phyloP scores from a whole-genome alignment of 2,797 vertebrate species.

The Sylvilagus floridanus region DNA sequence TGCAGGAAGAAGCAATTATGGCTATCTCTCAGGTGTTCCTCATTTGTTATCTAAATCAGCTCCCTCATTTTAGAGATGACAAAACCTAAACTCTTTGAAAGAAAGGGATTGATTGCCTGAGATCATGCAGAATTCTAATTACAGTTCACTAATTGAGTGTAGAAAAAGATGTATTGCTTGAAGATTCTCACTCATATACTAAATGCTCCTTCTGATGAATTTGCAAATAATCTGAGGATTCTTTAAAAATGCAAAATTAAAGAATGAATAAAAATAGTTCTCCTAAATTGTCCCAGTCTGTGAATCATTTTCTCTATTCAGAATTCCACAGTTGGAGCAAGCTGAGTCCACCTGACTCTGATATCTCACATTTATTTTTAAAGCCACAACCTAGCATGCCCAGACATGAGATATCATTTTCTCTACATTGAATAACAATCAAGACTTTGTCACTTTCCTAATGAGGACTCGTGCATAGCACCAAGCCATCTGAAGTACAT shows the following conservation, averaged over 20 bases:
- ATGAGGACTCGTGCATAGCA: conserved; percentile 69
- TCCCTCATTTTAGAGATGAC: background rate
- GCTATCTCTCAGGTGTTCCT: background rate
- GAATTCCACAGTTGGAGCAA: conserved; percentile 63
- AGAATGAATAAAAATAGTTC: conserved; percentile 69
- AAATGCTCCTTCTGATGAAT: background rate
- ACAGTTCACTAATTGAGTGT: background rate
- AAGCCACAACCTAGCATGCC: conserved; percentile 72
- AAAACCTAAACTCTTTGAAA: background rate
- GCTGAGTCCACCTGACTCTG: conserved; percentile 72
- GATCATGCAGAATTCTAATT: conserved; percentile 3
- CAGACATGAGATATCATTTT: conserved; percentile 71
- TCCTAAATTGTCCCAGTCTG: background rate
- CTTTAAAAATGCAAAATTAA: conserved; percentile 69
- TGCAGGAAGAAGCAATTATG: background rate
- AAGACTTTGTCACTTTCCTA: conserved; percentile 69
- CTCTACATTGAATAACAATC: conserved; percentile 63
- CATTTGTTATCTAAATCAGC: background rate
- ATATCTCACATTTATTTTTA: conserved; percentile 83
- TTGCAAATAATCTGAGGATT: conserved; percentile 54
- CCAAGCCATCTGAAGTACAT: conserved; percentile 71
- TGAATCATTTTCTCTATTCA: conserved; percentile 65
- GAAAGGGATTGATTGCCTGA: background rate
- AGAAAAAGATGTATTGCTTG: background rate
- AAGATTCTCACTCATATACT: conserved; percentile 30